Evolutionary conservation across 2,113 vertebrate genomes (phyloP), one percentile per base, ranked within the genome.

Genomic region (Ceuthmochares aereus): DNA sequence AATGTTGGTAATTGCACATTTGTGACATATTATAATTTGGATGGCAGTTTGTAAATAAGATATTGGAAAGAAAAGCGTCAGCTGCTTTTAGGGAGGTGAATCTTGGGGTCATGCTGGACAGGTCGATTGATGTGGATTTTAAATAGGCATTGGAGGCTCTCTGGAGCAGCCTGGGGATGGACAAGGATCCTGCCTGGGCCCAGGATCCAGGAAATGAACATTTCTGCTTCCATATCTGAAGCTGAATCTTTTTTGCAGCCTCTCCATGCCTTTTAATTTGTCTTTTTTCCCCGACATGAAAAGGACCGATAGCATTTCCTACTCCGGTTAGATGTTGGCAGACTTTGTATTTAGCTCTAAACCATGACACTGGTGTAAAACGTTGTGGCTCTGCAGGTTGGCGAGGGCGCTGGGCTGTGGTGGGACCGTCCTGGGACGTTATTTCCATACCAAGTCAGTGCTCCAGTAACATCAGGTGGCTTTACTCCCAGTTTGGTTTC

Each of bases 351-450:
- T 10, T 1, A 26, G 54, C 63, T 47, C 13, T 14, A 45, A 47
- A 2, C 7, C 0, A 0, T 8, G 64, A 25, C 1, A 1, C 0
- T 29, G 74, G 37, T 55, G 66, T 16, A 12, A 43, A 47, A 17
- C 0, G 12, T 9, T 2, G 11, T 37, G 26, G 74, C 66, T 27
- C 25, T 3, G 74, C 56, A 10, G 55, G 34, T 12, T 2, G 9
- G 40, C 4, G 23, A 30, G 72, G 27, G 59, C 18, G 3, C 34
- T 14, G 64, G 54, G 37, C 1, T 34, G 5, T 5, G 14, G 30
- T 36, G 1, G 6, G 49, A 56, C 56, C 45, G 2, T 20, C 22
- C 0, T 0, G 4, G 56, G 30, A 47, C 6, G 1, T 34, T 3
- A 23, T n/a, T 77, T 29, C 75, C 59, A 43, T 4, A 4, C 70